Evolutionary conservation across 2,113 vertebrate genomes (phyloP), one percentile per base, ranked within the genome.

Genomic region (Megalops atlanticus): DNA sequence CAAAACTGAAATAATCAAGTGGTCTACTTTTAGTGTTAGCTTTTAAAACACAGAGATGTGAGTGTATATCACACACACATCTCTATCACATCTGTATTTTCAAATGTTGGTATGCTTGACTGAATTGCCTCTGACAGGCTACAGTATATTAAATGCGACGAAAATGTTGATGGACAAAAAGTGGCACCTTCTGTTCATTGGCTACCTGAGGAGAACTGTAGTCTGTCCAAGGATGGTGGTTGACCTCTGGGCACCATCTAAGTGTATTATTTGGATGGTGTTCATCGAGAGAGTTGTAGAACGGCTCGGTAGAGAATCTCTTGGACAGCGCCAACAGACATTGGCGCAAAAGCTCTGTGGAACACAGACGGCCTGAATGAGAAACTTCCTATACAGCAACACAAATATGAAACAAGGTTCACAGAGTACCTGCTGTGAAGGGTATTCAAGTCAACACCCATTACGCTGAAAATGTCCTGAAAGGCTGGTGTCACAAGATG

Each of bases 281-380:
- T 64, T n/a, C 58, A 64, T 64, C 10, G n/a, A 64, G 58, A 64
- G 58, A n/a, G n/a, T 64, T n/a, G 24, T n/a, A 64, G 58, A 64
- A n/a, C 24, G 58, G 31, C 24, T 31, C 58, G 24, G 58, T 11
- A 10, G 27, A 10, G 58, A 64, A 31, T n/a, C 58, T 10, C 18
- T 10, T 64, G 58, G 58, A 64, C 58, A 64, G n/a, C 24, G 58
- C 58, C 3, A 8, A 27, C 24, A 64, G 24, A 11, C 58, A 64
- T 24, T 64, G 58, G 31, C 58, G 58, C n/a, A 64, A 64, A 64
- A 64, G 11, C 24, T 11, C 58, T 64, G 58, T 64, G 7, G 58
- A n/a, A 24, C 58, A 64, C 18, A 64, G n/a, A 27, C 24, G 1
- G n/a, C 11, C 58, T 11, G 3, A 31, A 5, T 64, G 58, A 27